phyloP scores from a whole-genome alignment of 2,113 vertebrate genomes.

The Machaerirhynchus nigripectus region DNA sequence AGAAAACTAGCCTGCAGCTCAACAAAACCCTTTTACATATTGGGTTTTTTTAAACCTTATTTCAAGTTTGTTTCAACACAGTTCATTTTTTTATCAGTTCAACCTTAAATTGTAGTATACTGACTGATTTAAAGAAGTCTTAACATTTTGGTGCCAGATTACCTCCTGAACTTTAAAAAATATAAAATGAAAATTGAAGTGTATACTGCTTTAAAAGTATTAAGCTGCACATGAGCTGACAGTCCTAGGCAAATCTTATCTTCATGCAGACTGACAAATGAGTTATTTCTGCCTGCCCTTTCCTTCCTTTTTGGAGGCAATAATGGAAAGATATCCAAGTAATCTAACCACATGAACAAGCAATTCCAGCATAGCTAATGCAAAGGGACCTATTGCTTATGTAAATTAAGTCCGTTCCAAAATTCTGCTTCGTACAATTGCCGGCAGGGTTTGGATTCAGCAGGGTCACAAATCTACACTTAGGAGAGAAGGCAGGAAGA shows the following conservation, averaged over 20 bases:
- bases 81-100: not conserved
- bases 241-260: conserved; percentile 14
- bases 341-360: conserved; percentile 28
- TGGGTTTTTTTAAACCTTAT: not conserved
- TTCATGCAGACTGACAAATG: conserved; percentile 18
- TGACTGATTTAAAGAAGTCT: not conserved
- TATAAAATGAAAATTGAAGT: not conserved
- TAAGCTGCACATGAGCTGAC: not conserved
- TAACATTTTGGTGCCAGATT: not conserved
- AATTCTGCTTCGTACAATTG: not conserved
- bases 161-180: not conserved
- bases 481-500: not conserved
- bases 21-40: not conserved
- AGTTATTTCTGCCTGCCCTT: conserved; percentile 53
- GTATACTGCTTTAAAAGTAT: not conserved
- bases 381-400: not conserved
- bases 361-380: not conserved
- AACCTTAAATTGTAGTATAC: not conserved
- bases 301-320: conserved; percentile 56
- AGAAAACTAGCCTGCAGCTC: not conserved
- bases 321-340: conserved; percentile 27
- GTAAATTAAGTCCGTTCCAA: not conserved
- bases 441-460: not conserved
- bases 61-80: not conserved
- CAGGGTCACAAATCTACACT: not conserved